Base-by-base conservation (phyloP, 2,888 invertebrate species). In the Ashinkailepas kermadecensis region DNA sequence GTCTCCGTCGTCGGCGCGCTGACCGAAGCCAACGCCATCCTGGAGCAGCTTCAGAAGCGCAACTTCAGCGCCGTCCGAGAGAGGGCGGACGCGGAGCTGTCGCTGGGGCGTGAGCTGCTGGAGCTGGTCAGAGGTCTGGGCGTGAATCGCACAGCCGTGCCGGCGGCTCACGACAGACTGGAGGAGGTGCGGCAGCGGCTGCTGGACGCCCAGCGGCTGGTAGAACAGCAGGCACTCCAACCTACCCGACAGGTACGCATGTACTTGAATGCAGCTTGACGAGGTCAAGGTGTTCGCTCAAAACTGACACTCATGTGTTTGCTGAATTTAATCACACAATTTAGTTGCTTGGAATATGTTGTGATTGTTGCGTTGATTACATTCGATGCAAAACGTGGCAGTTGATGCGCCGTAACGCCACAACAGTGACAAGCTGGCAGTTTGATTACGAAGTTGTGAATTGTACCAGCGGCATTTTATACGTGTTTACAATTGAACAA, bases 11-110 rank as follows among this genome's bases (percentile, higher is more conserved):
- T 85, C n/a, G 85, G 84, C 59, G 87, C 87, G 15, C 83, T 88
- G 81, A 84, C 85, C 39, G 88, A 89, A 84, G 88, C 88, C 7
- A 86, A 86, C 81, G 85, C 85, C 82, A 87, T 88, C 62, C 84
- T 88, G 18, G 85, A 86, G 58, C 85, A 86, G 81, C 86, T 88
- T 4, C 85, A 86, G 82, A 85, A 85, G 62, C 84, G 86, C 12
- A 85, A 88, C 83, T 86, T 88, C 81, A 85, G 85, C 74, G 84
- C 84, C 11, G 81, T 84, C 74, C 83, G 83, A 67, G 82, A 84
- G 25, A 82, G 85, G 78, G 85, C 86, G 9, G 84, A 85, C 13
- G 81, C 83, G 70, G 86, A 86, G 81, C 81, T 86, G 12, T 83
- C 82, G 84, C 84, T 56, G 80, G 82, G 62, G 82, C 12, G 70